Conservation (phyloP, 2,113 vertebrate species). For the mouse (Mus musculus) region GRCm39 chrX:62724501-62725000, state of each 20-base stretch:
- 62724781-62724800: constrained; percentile 32
- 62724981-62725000: too few relatives aligned
- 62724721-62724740: neutral
- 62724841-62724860: constrained; percentile 20
- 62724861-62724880: too few relatives aligned
- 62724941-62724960: too few relatives aligned
- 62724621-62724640: neutral
- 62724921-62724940: too few relatives aligned
- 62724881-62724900: too few relatives aligned
- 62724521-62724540: neutral
- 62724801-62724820: neutral
- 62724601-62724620: neutral
- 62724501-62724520: neutral
- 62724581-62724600: neutral
- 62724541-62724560: neutral
- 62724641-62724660: neutral
- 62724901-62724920: too few relatives aligned
- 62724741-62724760: neutral
- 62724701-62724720: neutral
- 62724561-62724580: neutral
- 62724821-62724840: constrained; percentile 45
- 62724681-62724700: constrained; percentile 28
- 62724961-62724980: too few relatives aligned
- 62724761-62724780: constrained; percentile 23
- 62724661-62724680: neutral